Evolutionary conservation across 2,888 invertebrate genomes (phyloP), one percentile per base, ranked within the genome.

Genomic region (Leptodirus hochenwartii): DNA sequence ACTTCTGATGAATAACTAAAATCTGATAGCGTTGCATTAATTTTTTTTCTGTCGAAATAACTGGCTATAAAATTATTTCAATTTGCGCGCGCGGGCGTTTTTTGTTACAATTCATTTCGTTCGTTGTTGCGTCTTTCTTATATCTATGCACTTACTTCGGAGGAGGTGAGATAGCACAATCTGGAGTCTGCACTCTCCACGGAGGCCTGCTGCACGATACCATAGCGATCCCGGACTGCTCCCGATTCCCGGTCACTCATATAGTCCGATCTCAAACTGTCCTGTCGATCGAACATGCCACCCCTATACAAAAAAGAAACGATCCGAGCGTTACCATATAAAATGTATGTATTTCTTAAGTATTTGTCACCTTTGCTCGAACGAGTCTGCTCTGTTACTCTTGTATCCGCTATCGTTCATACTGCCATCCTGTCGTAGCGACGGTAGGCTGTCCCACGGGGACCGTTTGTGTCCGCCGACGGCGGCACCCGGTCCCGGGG

Each of bases 161-260:
- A 90, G 26, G 88, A 90, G 41, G 90, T 90, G 52, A 90, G 68
- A 61, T 90, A 90, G 61, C 88, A 88, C 45, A 88, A 72, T 46
- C 87, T 68, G 40, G 88, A 88, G 61, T 90, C 90, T 6, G 88
- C 87, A 61, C 88, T 88, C 54, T 90, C 88, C 39, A 90, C 75
- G 29, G 88, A 88, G 25, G 87, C 85, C 56, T 90, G 90, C 57
- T 88, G 87, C 44, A 87, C 82, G 53, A 88, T 84, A 41, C 84
- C 84, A 50, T 80, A 80, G 43, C 81, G 73, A n/a, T n/a, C n/a
- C n/a, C n/a, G n/a, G n/a, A n/a, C n/a, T n/a, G n/a, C n/a, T 34
- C 71, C 61, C 11, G 80, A 72, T 48, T 85, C 87, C 38, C 85
- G 70, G 57, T 87, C 88, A 50, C 85, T 85, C 59, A 84, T 70